Evolutionary conservation across 2,113 vertebrate species (phyloP).

Genomic region (Mus musculus): GRCm39 chr9:116797001-116797500

Average conservation of each 20-base stretch:
- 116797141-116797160: not conserved
- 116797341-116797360: conserved; percentile 1
- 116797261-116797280: not conserved
- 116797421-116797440: not conserved
- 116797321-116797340: not conserved
- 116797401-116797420: not conserved
- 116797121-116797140: not conserved
- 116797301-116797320: not conserved
- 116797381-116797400: not conserved
- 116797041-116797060: not conserved
- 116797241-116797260: not conserved
- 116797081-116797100: not conserved
- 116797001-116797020: too few relatives aligned
- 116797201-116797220: not conserved
- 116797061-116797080: not conserved
- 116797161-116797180: not conserved
- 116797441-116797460: not conserved
- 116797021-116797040: not conserved
- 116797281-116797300: not conserved
- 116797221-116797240: too few relatives aligned
- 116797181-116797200: not conserved
- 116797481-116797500: not conserved
- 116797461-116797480: not conserved
- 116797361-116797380: not conserved
- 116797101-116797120: not conserved